Evolutionary conservation across 2,113 vertebrate species (phyloP).

Genomic region (Albula goreensis): DNA sequence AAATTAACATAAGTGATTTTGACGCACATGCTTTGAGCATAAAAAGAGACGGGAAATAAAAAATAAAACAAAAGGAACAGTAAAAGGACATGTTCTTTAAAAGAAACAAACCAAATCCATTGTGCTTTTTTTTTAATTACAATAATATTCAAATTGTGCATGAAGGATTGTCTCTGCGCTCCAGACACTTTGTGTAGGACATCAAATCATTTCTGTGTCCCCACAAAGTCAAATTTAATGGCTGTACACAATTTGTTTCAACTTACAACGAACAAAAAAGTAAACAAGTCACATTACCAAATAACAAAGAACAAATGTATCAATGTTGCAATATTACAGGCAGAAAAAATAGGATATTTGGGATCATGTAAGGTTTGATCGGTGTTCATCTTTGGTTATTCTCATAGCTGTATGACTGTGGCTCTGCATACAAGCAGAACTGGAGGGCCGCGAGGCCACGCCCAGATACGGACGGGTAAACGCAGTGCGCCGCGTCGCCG

Average conservation of each 20-base stretch:
- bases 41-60: constrained; percentile 44
- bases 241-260: constrained; percentile 27
- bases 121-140: constrained; percentile 63
- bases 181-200: not conserved
- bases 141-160: constrained; percentile 50
- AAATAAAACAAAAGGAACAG: constrained; percentile 39
- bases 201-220: constrained; percentile 3
- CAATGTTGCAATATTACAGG: constrained; percentile 47
- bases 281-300: constrained; percentile 30
- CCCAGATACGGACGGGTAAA: too few species aligned
- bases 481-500: too few species aligned
- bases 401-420: constrained; percentile 63
- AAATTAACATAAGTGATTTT: constrained; percentile 71
- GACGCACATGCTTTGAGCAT: constrained; percentile 72
- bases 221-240: constrained; percentile 43
- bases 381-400: constrained; percentile 47
- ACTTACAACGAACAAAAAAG: constrained; percentile 17
- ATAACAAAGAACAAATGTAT: constrained; percentile 24
- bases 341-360: constrained; percentile 57
- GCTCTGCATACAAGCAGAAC: constrained; percentile 42
- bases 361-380: constrained; percentile 29
- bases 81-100: constrained; percentile 54
- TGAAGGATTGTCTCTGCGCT: constrained; percentile 36
- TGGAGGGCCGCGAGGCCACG: too few species aligned
- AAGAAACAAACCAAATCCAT: constrained; percentile 49